phyloP scores from a whole-genome alignment of 2,888 invertebrate species.

The Hartigia nigra region DNA sequence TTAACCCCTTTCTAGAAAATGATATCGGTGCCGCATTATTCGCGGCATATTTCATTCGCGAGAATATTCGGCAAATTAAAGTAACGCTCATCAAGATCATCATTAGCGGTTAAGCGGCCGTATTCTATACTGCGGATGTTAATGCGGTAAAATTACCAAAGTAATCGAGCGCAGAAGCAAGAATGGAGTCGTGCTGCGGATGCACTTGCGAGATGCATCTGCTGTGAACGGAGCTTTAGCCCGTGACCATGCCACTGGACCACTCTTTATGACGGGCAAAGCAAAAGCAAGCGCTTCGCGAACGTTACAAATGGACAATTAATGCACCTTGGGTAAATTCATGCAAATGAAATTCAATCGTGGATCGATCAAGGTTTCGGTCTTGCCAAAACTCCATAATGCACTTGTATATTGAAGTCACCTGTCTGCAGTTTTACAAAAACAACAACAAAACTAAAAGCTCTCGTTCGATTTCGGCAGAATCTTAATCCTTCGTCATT shows the following conservation, averaged over 20 bases:
- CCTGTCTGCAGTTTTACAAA: neutral
- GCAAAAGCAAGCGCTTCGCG: neutral
- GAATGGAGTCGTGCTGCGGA: neutral
- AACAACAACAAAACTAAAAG: neutral
- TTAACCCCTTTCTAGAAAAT: slow-evolving; percentile 1
- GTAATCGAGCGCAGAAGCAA: slow-evolving; percentile 33
- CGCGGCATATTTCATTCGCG: neutral
- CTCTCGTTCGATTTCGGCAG: too few species aligned
- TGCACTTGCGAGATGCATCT: neutral
- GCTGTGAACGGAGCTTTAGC: neutral
- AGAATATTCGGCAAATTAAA: neutral
- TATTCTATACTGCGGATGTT: slow-evolving; percentile 31
- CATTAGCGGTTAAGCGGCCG: neutral
- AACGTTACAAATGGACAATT: neutral
- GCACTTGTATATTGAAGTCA: neutral
- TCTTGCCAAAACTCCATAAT: neutral
- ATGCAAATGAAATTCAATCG: neutral
- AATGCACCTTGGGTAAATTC: neutral
- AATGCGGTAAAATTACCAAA: slow-evolving; percentile 37
- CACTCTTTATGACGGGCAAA: neutral
- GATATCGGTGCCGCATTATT: neutral
- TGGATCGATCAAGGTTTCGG: neutral
- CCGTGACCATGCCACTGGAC: neutral
- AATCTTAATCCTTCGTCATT: too few species aligned
- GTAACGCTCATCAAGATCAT: neutral